A percentile compares a stretch with the other conserved stretches of the same genome.
Evolutionary conservation across 2,113 vertebrate genomes (phyloP).

Genomic region (Pampusana beccarii): DNA sequence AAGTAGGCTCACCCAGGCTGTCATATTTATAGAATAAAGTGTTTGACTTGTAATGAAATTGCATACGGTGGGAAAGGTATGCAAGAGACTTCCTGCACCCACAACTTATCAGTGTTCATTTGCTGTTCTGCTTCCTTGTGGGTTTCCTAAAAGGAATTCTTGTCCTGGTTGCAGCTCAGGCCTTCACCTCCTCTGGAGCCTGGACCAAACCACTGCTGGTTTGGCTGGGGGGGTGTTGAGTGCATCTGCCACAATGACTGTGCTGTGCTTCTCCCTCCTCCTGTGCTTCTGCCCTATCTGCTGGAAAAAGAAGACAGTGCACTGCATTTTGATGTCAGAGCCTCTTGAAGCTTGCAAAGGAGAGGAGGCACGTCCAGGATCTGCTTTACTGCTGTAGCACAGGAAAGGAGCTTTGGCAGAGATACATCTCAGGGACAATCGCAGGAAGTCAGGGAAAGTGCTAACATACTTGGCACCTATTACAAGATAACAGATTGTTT

Average conservation of each 20-base stretch:
- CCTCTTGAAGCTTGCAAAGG: neutral
- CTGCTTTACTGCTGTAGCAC: neutral
- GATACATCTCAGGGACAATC: neutral
- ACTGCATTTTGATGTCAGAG: neutral
- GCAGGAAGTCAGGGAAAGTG: conserved; percentile 12
- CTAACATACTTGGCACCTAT: neutral
- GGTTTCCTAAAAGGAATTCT: too few relatives aligned
- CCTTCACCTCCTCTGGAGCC: too few relatives aligned
- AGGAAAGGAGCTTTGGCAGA: neutral
- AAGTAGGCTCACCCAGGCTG: too few relatives aligned
- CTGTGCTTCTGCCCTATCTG: neutral
- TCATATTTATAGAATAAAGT: too few relatives aligned
- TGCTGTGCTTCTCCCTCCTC: neutral
- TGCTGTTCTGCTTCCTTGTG: too few relatives aligned
- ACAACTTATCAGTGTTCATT: too few relatives aligned
- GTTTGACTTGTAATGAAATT: too few relatives aligned
- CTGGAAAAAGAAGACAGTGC: neutral
- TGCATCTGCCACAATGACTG: neutral
- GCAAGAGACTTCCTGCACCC: too few relatives aligned
- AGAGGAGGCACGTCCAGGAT: neutral
- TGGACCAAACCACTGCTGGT: too few relatives aligned
- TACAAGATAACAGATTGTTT: neutral
- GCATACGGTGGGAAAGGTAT: too few relatives aligned
- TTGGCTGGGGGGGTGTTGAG: too few relatives aligned
- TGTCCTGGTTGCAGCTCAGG: too few relatives aligned